phyloP scores from a whole-genome alignment of 2,113 vertebrate genomes.

The Xyrauchen texanus region DNA sequence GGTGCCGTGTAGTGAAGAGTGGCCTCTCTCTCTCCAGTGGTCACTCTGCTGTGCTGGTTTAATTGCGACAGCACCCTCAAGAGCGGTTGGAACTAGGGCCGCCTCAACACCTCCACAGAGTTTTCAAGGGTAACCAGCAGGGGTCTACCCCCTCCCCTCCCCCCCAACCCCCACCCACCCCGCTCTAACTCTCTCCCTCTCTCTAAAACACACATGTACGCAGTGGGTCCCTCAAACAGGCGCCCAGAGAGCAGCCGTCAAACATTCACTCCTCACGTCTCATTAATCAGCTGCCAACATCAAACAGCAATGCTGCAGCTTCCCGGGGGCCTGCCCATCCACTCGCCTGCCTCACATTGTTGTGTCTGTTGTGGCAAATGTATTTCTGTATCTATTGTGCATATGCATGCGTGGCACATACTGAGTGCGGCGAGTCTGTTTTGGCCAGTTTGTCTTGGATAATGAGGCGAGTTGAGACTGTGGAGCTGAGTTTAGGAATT shows the following conservation, averaged over 20 bases:
- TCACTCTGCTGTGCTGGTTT: conserved; percentile 71
- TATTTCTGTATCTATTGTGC: conserved; percentile 54
- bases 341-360: conserved; percentile 48
- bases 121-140: conserved; percentile 80
- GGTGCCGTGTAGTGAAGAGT: conserved; percentile 29
- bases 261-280: conserved; percentile 61
- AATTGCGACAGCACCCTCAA: conserved; percentile 78
- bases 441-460: conserved; percentile 43
- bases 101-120: conserved; percentile 71
- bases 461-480: conserved; percentile 43
- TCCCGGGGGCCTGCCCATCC: conserved; percentile 53
- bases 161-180: conserved; percentile 28
- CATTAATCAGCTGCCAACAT: conserved; percentile 68
- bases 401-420: conserved; percentile 46
- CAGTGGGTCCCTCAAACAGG: conserved; percentile 52
- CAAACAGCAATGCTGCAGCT: conserved; percentile 55
- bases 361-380: conserved; percentile 54
- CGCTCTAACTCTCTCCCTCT: conserved; percentile 39
- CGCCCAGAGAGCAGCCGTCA: conserved; percentile 61
- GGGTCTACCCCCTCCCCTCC: conserved; percentile 50
- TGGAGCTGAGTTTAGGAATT: conserved; percentile 26
- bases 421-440: conserved; percentile 44
- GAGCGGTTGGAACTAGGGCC: conserved; percentile 63
- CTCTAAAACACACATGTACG: conserved; percentile 16
- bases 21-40: conserved; percentile 62